These are phyloP conservation scores for Drosophila emarginata DNA, from an alignment of 2,888 invertebrate species.

Conservation along the genomic window DNA sequence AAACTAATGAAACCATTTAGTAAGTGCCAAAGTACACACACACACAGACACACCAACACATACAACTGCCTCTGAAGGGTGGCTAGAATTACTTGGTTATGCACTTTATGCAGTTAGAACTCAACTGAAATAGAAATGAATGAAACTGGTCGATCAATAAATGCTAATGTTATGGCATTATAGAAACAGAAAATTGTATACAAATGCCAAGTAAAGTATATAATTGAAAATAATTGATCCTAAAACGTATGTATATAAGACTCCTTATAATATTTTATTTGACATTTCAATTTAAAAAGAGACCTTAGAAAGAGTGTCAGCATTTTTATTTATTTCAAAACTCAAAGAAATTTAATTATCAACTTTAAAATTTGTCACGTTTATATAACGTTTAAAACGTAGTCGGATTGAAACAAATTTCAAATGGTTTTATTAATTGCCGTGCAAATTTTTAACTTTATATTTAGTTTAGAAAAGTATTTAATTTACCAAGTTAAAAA, in stretches of 20 bases:
- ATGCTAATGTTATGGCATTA: slow-evolving; percentile 54
- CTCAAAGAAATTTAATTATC: too few relatives aligned
- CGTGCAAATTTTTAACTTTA: too few relatives aligned
- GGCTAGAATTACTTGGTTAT: slow-evolving; percentile 39
- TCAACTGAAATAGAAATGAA: slow-evolving; percentile 4
- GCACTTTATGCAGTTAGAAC: slow-evolving; percentile 37
- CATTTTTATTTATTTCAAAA: too few relatives aligned
- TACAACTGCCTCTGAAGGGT: slow-evolving; percentile 44
- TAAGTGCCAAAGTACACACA: slow-evolving; percentile 54
- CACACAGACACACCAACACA: neutral
- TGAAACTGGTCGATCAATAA: slow-evolving; percentile 56
- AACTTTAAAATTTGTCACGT: too few relatives aligned
- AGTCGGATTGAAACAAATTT: too few relatives aligned
- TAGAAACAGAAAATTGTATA: slow-evolving; percentile 14
- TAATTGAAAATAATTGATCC: neutral
- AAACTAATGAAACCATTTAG: slow-evolving; percentile 74
- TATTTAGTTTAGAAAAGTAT: neutral
- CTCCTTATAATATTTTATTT: too few relatives aligned
- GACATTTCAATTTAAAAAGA: too few relatives aligned
- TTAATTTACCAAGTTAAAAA: neutral
- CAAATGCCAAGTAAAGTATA: slow-evolving; percentile 7
- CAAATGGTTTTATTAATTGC: too few relatives aligned
- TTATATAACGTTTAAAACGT: too few relatives aligned
- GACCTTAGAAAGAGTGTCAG: too few relatives aligned
- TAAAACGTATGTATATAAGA: neutral